A percentile compares a stretch with the other conserved stretches of the same genome.
These are phyloP conservation scores for Misgurnus anguillicaudatus DNA, from an alignment of 2,113 vertebrate genomes.

Conservation along the genomic window DNA sequence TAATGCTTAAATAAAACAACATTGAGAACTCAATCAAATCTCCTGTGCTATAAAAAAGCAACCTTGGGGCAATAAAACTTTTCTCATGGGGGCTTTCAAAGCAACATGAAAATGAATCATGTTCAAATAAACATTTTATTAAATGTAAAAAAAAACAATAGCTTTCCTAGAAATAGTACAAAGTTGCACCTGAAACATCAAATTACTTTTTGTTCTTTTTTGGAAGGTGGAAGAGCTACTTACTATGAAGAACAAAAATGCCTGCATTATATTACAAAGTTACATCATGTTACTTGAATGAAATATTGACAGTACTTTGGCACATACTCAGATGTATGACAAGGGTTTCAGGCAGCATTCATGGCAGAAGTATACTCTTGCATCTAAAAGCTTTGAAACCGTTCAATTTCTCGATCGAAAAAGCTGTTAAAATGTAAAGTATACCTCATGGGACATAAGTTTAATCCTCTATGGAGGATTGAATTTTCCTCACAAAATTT, in stretches of 20 bases:
- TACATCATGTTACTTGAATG: slow-evolving; percentile 1
- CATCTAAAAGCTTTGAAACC: background rate
- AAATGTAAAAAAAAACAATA: background rate
- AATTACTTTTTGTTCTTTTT: background rate
- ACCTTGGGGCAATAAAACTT: too few species aligned
- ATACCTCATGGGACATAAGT: background rate
- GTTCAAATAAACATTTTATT: background rate
- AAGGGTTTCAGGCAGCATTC: slow-evolving; percentile 4
- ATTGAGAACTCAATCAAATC: too few species aligned
- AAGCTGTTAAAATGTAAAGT: slow-evolving; percentile 1
- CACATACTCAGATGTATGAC: background rate
- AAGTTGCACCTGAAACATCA: background rate
- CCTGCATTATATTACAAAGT: background rate
- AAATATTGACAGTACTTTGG: background rate
- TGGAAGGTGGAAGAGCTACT: background rate
- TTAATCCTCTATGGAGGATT: background rate
- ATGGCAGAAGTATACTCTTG: background rate
- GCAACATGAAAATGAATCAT: slow-evolving; percentile 5
- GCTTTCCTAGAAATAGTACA: background rate
- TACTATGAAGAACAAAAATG: background rate
- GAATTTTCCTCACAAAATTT: background rate
- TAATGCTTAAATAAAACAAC: too few species aligned
- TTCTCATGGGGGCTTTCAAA: background rate
- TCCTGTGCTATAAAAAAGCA: too few species aligned
- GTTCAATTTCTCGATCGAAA: background rate